A percentile compares a stretch with the other conserved stretches of the same genome.
Conservation (phyloP, 2,888 invertebrate species). For the Apoderus coryli region DNA sequence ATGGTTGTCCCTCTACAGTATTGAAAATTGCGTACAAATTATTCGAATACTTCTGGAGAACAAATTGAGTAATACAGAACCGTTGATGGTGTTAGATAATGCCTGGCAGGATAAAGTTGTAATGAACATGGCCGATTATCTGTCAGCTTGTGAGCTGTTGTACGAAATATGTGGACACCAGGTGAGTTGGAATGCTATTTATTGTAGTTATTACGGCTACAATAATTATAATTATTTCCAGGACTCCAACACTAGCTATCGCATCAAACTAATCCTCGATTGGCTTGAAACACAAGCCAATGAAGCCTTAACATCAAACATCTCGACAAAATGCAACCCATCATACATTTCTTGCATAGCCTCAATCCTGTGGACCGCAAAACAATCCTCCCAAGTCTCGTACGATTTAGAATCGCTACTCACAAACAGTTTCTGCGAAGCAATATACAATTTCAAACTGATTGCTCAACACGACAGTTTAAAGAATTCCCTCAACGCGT, state of each 20-base stretch:
- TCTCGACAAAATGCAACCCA: conserved; percentile 32
- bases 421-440: conserved; percentile 60
- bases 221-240: conserved; percentile 22
- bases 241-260: conserved; percentile 42
- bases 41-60: conserved; percentile 45
- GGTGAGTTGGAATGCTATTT: conserved; percentile 20
- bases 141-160: conserved; percentile 64
- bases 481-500: conserved; percentile 73
- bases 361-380: conserved; percentile 63
- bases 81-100: conserved; percentile 24
- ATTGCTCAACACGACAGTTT: conserved; percentile 55
- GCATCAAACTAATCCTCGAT: conserved; percentile 50
- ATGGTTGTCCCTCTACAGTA: conserved; percentile 50
- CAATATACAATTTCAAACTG: conserved; percentile 63
- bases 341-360: conserved; percentile 65
- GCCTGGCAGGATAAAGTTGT: conserved; percentile 26
- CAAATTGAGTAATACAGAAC: conserved; percentile 32
- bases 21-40: conserved; percentile 42
- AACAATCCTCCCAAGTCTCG: conserved; percentile 44
- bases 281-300: conserved; percentile 54
- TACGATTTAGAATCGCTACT: conserved; percentile 53
- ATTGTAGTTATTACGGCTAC: conserved; percentile 1
- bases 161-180: conserved; percentile 58
- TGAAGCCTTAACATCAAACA: conserved; percentile 29
- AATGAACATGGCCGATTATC: conserved; percentile 32